A percentile compares a stretch with the other conserved stretches of the same genome.
phyloP scores from a whole-genome alignment of 2,113 vertebrate species.

The Epinephelus fuscoguttatus region DNA sequence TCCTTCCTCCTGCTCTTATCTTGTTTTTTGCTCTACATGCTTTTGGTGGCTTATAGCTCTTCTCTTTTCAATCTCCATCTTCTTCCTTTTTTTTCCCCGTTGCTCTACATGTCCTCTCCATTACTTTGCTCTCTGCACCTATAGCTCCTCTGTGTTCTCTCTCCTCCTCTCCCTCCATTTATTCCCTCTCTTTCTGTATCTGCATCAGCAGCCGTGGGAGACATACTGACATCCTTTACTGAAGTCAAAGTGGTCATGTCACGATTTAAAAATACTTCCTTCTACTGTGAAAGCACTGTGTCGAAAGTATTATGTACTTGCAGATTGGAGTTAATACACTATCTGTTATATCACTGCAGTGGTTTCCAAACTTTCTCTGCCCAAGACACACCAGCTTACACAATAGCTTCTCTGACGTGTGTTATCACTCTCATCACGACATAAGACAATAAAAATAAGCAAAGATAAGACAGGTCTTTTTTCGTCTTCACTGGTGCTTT shows the following conservation, averaged over 20 bases:
- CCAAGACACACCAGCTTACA: no score
- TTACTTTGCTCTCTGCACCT: conserved; percentile 51
- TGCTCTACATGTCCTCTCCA: conserved; percentile 52
- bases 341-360: not conserved
- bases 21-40: conserved; percentile 42
- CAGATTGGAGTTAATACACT: not conserved
- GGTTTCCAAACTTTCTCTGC: no score
- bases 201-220: conserved; percentile 20
- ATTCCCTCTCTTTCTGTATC: conserved; percentile 8
- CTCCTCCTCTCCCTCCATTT: not conserved
- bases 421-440: no score
- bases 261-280: not conserved
- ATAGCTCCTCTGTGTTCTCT: conserved; percentile 27
- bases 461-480: no score
- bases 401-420: no score
- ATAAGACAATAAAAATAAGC: no score
- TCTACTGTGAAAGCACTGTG: not conserved
- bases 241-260: no score
- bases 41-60: conserved; percentile 43
- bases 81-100: not conserved
- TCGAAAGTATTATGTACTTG: not conserved
- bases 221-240: not conserved
- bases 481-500: no score
- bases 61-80: conserved; percentile 36
- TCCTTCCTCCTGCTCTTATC: conserved; percentile 49